Conservation (phyloP, 2,113 vertebrate species). For the Poeciliopsis turrubarensis region DNA sequence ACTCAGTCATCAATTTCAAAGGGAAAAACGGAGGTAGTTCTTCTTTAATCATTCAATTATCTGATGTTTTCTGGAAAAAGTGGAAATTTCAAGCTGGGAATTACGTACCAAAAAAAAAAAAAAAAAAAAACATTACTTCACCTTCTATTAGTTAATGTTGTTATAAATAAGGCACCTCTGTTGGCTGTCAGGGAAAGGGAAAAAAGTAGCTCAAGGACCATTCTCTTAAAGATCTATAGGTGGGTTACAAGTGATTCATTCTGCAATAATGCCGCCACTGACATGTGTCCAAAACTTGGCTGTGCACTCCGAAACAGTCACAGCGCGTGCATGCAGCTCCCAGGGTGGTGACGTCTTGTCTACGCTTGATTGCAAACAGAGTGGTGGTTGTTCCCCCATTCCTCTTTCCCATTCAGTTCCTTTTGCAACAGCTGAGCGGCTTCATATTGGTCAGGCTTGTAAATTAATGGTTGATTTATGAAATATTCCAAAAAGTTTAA, state of each 20-base stretch:
- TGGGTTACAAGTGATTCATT: conserved; percentile 10
- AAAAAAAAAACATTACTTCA: not conserved
- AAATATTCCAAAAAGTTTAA: conserved; percentile 23
- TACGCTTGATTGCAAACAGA: conserved; percentile 59
- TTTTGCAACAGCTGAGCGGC: conserved; percentile 15
- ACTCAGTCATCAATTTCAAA: too few relatives aligned
- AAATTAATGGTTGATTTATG: conserved; percentile 27
- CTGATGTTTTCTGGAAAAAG: not conserved
- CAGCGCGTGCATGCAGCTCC: conserved; percentile 40
- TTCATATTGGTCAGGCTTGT: conserved; percentile 29
- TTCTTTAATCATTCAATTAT: too few relatives aligned
- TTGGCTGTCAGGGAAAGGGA: not conserved
- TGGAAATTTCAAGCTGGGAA: conserved; percentile 1
- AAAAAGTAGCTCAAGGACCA: not conserved
- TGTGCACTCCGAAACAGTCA: conserved; percentile 43
- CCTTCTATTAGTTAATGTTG: not conserved
- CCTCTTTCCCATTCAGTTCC: conserved; percentile 31
- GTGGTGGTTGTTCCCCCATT: conserved; percentile 54
- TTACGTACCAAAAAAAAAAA: not conserved
- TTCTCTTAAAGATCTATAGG: not conserved
- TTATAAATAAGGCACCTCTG: not conserved
- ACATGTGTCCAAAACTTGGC: conserved; percentile 42
- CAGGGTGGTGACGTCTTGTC: conserved; percentile 54
- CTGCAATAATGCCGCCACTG: not conserved
- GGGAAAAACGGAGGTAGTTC: too few relatives aligned